Conservation (phyloP, 2,113 vertebrate genomes). For the Pluvialis apricaria region DNA sequence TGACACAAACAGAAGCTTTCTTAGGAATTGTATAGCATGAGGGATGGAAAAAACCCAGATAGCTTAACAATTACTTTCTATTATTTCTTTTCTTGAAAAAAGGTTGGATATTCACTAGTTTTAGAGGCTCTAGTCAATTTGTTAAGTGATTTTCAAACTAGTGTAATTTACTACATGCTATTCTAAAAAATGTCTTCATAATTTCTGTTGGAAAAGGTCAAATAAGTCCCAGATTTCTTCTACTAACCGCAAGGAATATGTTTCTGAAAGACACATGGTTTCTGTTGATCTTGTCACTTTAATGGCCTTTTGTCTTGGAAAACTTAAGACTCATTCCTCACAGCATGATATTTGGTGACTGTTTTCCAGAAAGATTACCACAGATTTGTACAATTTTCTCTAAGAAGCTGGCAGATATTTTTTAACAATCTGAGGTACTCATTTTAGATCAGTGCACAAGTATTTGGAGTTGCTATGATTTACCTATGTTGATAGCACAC, state of each 20-base stretch:
- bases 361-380: not conserved
- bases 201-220: not conserved
- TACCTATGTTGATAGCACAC: not conserved
- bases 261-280: not conserved
- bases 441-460: not conserved
- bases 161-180: not conserved
- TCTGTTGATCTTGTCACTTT: not conserved
- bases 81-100: not conserved
- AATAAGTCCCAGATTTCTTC: not conserved
- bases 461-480: not conserved
- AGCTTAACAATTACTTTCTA: not conserved
- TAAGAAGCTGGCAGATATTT: not conserved
- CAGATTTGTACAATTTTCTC: not conserved
- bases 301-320: not conserved
- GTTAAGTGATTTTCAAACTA: not conserved
- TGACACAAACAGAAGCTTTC: not conserved
- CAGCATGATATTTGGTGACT: not conserved
- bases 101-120: not conserved
- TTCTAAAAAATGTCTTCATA: not conserved
- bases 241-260: not conserved
- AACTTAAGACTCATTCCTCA: not conserved
- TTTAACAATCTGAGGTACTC: not conserved
- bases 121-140: not conserved
- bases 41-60: not conserved
- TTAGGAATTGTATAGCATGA: not conserved